These are phyloP conservation scores for Marmota monax DNA, from an alignment of 2,113 vertebrate genomes.

Conservation along the genomic window DNA sequence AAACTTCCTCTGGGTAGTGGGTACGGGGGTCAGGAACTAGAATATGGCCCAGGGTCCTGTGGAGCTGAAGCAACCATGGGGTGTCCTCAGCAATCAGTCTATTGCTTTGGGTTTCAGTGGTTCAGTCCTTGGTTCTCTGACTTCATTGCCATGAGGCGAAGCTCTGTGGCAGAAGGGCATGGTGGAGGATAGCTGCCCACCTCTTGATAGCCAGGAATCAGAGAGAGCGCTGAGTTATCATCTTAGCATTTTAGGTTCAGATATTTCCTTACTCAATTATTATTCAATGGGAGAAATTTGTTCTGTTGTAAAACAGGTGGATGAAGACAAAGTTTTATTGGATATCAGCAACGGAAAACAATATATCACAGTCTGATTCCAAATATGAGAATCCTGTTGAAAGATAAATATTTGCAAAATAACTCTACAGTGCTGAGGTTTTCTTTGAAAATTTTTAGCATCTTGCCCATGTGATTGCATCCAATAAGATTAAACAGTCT, in stretches of 20 bases:
- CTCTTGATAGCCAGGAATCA: too few species aligned
- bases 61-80: too few species aligned
- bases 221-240: not conserved
- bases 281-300: constrained; percentile 46
- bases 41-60: too few species aligned
- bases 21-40: too few species aligned
- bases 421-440: not conserved
- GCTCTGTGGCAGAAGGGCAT: too few species aligned
- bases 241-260: not conserved
- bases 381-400: not conserved
- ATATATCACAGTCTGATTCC: not conserved
- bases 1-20: too few species aligned
- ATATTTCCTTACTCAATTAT: constrained; percentile 30
- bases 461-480: not conserved
- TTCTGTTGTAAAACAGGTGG: not conserved
- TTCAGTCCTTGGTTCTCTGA: too few species aligned
- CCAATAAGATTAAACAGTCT: not conserved
- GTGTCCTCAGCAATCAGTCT: too few species aligned
- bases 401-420: constrained; percentile 8
- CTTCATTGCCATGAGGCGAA: too few species aligned
- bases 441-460: not conserved
- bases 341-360: constrained; percentile 1
- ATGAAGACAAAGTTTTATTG: not conserved
- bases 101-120: too few species aligned
- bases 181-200: too few species aligned